phyloP scores from a whole-genome alignment of 2,888 invertebrate genomes.

The Eupithecia tripunctaria region DNA sequence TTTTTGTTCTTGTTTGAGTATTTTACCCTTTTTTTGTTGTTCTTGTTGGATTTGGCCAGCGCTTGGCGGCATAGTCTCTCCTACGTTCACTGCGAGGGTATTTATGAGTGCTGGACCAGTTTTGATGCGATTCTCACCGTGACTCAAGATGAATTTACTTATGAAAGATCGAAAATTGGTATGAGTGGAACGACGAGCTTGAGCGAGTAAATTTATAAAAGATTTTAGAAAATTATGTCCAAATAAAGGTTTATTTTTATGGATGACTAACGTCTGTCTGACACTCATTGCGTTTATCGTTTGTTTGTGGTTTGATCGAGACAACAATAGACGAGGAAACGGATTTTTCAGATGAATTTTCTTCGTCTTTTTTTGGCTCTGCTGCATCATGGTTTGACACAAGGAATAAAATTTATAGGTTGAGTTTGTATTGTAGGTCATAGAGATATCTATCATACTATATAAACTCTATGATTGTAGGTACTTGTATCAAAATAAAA shows the following conservation, averaged over 20 bases:
- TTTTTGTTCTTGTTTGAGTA: slow-evolving; percentile 34
- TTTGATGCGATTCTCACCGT: not conserved
- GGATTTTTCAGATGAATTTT: no score
- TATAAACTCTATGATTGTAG: no score
- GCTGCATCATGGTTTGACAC: no score
- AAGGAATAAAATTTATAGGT: no score
- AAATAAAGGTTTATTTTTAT: slow-evolving; percentile 9
- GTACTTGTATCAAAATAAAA: no score
- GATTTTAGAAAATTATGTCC: slow-evolving; percentile 10
- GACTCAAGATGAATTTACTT: slow-evolving; percentile 1
- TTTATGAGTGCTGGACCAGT: not conserved
- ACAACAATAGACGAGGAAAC: no score
- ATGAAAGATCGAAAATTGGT: not conserved
- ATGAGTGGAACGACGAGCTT: not conserved
- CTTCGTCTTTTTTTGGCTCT: no score
- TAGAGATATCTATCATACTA: no score
- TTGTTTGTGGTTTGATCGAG: not conserved
- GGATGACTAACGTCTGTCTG: not conserved
- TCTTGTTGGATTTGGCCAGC: slow-evolving; percentile 9
- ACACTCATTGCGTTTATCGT: slow-evolving; percentile 8
- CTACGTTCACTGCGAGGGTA: not conserved
- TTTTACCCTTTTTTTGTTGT: slow-evolving; percentile 9
- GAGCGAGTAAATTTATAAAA: slow-evolving; percentile 9
- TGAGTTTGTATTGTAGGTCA: no score
- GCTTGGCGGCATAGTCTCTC: slow-evolving; percentile 3